A percentile compares a stretch with the other conserved stretches of the same genome.
These are phyloP conservation scores for Lycopodina hypogea DNA, from an alignment of 37 sponge, comb jelly and placozoan genomes.

Conservation along the genomic window DNA sequence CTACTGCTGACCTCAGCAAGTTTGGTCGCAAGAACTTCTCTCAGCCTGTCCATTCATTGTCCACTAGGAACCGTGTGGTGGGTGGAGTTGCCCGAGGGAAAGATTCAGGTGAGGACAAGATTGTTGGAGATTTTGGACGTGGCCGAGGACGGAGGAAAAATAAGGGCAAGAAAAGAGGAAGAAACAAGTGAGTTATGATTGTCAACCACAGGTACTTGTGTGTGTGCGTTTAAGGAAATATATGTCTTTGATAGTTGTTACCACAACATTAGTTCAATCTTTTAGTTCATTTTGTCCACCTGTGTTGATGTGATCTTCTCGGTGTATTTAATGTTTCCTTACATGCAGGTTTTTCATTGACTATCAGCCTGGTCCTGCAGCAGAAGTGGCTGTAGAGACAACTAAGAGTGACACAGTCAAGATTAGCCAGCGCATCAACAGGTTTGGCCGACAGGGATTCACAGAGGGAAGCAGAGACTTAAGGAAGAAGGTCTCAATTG, in stretches of 20 bases:
- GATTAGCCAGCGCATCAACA: conserved; percentile 44
- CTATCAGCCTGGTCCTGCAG: conserved; percentile 3
- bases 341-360: conserved; percentile 38
- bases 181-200: conserved; percentile 33
- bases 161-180: conserved; percentile 24
- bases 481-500: conserved; percentile 60
- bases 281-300: no score
- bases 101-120: not conserved
- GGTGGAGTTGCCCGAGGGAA: not conserved
- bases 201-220: no score
- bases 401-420: not conserved
- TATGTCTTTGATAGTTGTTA: no score
- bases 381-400: not conserved
- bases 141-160: conserved; percentile 22
- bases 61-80: not conserved
- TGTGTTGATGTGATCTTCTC: not conserved
- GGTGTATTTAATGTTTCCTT: not conserved
- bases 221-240: not conserved
- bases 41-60: not conserved
- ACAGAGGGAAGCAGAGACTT: conserved; percentile 28
- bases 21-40: not conserved
- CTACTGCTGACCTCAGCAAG: not conserved
- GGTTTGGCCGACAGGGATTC: conserved; percentile 38
- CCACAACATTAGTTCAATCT: not conserved
- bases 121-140: not conserved